Evolutionary conservation across 1,140 invertebrate species (phyloP), one percentile per base, ranked within the genome.

Genomic region (Drosophila lini): DNA sequence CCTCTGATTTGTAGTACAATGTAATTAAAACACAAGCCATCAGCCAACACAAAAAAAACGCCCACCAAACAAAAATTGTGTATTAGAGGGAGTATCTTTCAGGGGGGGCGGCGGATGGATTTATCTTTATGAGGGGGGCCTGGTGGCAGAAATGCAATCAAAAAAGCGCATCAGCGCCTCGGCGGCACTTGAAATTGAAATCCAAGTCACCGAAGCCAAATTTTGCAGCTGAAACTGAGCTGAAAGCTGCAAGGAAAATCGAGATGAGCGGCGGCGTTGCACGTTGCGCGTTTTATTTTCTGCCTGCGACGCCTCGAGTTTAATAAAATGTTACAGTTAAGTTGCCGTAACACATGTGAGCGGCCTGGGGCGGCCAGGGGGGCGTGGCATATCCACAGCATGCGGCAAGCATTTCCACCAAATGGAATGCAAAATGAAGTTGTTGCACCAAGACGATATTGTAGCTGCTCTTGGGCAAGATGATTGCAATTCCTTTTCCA

Each of bases 311-410:
- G 81, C 76, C 70, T 85, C 67, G 78, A 88, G 83, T 88, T 89
- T 88, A 88, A 88, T 80, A 88, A 88, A 89, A 88, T 88, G 84
- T 80, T 88, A 83, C 80, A 89, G 69, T 80, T 74, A 88, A 84
- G 64, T 80, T 89, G 73, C 67, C 50, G 69, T 55, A 80, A 77
- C 67, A 84, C 81, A 76, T 71, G 71, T 63, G 48, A 55, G 62
- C 36, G 8, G 31, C 3, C 5, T 28, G 25, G 25, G 25, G 25
- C 25, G 25, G 25, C 4, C n/a, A 32, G 16, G 28, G 42, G 32
- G 44, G 11, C 38, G 55, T 31, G 45, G 56, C 36, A 36, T 40
- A 62, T 19, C 44, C 63, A 69, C 62, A 44, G 44, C 74, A 74
- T 63, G 74, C 52, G 68, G 81, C 74, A 57, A 61, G 50, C 58